A percentile compares a stretch with the other conserved stretches of the same genome.
phyloP scores from a whole-genome alignment of 2,888 invertebrate genomes.

The Graphium colonna region DNA sequence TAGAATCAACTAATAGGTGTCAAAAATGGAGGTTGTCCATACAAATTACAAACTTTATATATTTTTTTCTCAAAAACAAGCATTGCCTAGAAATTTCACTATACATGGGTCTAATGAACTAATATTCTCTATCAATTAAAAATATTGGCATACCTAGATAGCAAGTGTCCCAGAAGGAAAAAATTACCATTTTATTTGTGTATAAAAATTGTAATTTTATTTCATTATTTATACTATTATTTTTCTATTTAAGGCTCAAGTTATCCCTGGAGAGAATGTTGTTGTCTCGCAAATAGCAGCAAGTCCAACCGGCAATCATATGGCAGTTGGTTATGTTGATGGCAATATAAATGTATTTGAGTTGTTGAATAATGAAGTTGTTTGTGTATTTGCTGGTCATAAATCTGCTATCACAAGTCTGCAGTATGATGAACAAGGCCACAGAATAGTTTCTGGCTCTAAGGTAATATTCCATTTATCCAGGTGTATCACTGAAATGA shows the following conservation, averaged over 20 bases:
- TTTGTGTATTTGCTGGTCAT: slow-evolving; percentile 91
- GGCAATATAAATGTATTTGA: slow-evolving; percentile 93
- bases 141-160: no score
- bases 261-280: slow-evolving; percentile 89
- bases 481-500: no score
- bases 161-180: no score
- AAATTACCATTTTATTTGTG: no score
- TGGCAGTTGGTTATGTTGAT: slow-evolving; percentile 96
- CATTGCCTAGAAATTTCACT: no score
- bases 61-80: no score
- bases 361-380: slow-evolving; percentile 84
- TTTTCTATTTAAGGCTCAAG: slow-evolving; percentile 80
- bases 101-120: no score
- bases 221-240: no score
- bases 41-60: no score
- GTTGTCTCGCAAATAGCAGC: slow-evolving; percentile 88
- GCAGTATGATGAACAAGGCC: slow-evolving; percentile 90
- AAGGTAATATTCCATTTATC: slow-evolving; percentile 85
- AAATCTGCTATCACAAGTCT: slow-evolving; percentile 90
- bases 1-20: no score
- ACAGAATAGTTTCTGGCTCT: slow-evolving; percentile 92
- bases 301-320: slow-evolving; percentile 86
- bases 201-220: no score
- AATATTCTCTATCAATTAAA: slow-evolving; percentile 1
- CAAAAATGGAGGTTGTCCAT: no score